Evolutionary conservation across 2,113 vertebrate genomes (phyloP).

Genomic region (Drymodes brunneopygia): DNA sequence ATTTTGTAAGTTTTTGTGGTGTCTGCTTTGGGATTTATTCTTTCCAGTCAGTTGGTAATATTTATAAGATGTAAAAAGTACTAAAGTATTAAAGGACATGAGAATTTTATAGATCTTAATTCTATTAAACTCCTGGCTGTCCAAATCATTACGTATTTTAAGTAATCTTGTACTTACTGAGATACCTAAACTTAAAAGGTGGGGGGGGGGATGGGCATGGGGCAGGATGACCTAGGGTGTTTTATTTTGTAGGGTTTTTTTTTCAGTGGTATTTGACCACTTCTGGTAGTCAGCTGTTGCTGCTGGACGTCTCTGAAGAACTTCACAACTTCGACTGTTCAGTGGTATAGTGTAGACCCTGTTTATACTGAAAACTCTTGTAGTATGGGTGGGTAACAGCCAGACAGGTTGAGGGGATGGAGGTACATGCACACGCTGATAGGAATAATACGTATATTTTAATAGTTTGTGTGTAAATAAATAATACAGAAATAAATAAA

Average conservation of each 20-base stretch:
- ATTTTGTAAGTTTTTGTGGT: background rate
- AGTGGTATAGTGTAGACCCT: background rate
- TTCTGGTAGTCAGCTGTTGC: background rate
- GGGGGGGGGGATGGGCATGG: accelerated
- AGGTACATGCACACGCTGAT: accelerated
- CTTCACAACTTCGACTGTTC: background rate
- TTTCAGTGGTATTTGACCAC: background rate
- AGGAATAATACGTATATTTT: background rate
- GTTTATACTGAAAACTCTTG: background rate
- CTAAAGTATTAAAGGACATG: background rate
- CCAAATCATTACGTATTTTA: background rate
- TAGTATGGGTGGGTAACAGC: background rate
- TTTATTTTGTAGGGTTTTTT: background rate
- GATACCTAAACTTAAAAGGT: background rate
- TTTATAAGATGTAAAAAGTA: background rate
- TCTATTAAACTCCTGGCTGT: background rate
- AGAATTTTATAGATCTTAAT: background rate
- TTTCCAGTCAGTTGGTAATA: background rate
- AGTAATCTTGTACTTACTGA: background rate
- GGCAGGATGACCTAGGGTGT: accelerated
- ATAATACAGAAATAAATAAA: background rate
- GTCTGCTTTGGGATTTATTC: background rate
- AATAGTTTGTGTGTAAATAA: background rate
- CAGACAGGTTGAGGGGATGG: accelerated
- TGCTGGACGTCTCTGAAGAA: background rate